These are phyloP conservation scores for Notothenia coriiceps DNA, from an alignment of 2,113 vertebrate genomes.

Conservation along the genomic window DNA sequence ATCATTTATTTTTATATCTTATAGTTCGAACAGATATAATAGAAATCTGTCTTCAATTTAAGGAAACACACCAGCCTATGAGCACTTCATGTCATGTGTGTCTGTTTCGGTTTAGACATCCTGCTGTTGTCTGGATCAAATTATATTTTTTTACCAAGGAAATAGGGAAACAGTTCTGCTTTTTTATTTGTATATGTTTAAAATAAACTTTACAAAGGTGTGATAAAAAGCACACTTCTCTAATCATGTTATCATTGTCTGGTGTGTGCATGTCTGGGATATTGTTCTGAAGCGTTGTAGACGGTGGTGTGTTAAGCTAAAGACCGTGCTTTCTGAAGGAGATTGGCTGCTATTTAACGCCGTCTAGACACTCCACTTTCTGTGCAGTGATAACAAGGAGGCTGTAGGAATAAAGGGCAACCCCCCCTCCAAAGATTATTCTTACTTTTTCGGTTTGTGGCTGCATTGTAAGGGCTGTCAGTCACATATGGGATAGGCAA, in stretches of 20 bases:
- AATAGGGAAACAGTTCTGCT: not conserved
- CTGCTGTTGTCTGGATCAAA: conserved; percentile 48
- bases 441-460: conserved; percentile 67
- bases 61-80: conserved; percentile 12
- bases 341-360: conserved; percentile 68
- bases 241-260: conserved; percentile 12
- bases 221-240: not conserved
- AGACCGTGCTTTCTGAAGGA: conserved; percentile 61
- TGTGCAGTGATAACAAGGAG: conserved; percentile 68
- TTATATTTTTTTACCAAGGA: not conserved
- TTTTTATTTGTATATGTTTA: conserved; percentile 4
- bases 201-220: conserved; percentile 20
- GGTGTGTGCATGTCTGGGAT: conserved; percentile 57
- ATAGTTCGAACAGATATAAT: not conserved
- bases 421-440: conserved; percentile 43
- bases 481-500: conserved; percentile 71
- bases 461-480: conserved; percentile 68
- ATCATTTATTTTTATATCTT: not conserved
- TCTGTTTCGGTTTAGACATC: conserved; percentile 49
- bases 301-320: conserved; percentile 45
- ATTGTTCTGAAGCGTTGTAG: conserved; percentile 53
- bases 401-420: conserved; percentile 54
- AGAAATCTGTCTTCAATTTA: not conserved
- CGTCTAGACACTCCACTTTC: conserved; percentile 76
- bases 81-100: conserved; percentile 50